Conservation (phyloP, 2,797 vertebrate genomes). For the Schizopygopsis malacanthus region DNA sequence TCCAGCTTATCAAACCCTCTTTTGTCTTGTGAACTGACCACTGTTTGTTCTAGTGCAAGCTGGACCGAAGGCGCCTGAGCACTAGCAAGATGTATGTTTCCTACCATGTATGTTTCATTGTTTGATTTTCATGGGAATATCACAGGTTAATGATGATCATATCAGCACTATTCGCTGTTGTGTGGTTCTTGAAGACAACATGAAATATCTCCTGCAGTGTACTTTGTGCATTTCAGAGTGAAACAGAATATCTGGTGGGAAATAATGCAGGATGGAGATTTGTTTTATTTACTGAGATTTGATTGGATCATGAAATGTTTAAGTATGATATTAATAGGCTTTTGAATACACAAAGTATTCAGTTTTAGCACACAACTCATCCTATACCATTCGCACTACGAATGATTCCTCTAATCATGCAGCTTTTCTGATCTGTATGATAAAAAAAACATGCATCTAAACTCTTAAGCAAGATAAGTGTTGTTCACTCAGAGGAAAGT, state of each 20-base stretch:
- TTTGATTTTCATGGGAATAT: not conserved
- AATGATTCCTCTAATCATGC: not conserved
- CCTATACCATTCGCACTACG: too few species aligned
- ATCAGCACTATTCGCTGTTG: not conserved
- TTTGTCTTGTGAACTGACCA: conserved; percentile 63
- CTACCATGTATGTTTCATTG: conserved; percentile 38
- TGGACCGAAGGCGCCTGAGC: conserved; percentile 39
- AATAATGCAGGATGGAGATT: not conserved
- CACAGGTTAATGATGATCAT: not conserved
- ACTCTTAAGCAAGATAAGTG: not conserved
- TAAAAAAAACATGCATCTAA: not conserved
- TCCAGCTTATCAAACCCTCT: conserved; percentile 59
- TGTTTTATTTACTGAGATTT: not conserved
- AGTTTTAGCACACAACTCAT: not conserved
- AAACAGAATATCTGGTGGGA: not conserved
- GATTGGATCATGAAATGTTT: conserved; percentile 10
- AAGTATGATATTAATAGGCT: not conserved
- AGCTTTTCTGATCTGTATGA: too few species aligned
- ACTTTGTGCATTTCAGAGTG: not conserved
- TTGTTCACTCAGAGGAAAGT: conserved; percentile 5
- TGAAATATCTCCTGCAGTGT: not conserved
- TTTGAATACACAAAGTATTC: not conserved
- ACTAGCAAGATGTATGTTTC: conserved; percentile 45
- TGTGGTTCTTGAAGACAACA: not conserved
- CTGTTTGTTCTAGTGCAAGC: conserved; percentile 59